phyloP scores from a whole-genome alignment of 2,797 vertebrate genomes.

The Pseudochaenichthys georgianus region DNA sequence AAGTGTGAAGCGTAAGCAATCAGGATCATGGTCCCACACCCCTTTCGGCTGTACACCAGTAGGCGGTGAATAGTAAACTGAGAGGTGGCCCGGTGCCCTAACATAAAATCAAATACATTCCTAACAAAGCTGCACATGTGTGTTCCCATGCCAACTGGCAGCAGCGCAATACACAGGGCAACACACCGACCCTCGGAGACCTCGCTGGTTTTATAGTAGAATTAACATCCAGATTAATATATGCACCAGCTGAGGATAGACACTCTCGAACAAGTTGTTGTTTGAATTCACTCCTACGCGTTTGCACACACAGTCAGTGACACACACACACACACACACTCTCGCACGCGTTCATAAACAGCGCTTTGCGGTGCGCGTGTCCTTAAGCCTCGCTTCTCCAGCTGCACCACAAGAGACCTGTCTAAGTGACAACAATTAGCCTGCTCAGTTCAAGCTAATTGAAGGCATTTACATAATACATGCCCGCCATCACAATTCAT shows the following conservation, averaged over 20 bases:
- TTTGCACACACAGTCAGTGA: not conserved
- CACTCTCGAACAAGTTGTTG: constrained; percentile 25
- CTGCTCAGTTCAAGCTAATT: constrained; percentile 81
- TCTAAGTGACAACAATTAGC: constrained; percentile 83
- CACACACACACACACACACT: constrained; percentile 6
- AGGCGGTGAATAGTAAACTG: constrained; percentile 46
- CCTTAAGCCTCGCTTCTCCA: constrained; percentile 54
- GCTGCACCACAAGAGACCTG: constrained; percentile 71
- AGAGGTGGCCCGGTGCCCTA: constrained; percentile 33
- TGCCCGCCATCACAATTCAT: constrained; percentile 67
- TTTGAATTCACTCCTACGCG: constrained; percentile 34
- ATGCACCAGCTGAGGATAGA: constrained; percentile 35
- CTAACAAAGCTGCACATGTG: constrained; percentile 42
- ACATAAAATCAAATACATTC: constrained; percentile 53
- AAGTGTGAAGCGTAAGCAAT: constrained; percentile 42
- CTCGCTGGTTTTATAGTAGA: constrained; percentile 45
- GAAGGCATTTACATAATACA: constrained; percentile 81
- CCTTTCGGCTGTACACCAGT: constrained; percentile 17
- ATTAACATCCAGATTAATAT: constrained; percentile 50
- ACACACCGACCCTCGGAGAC: constrained; percentile 34
- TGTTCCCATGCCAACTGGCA: constrained; percentile 76
- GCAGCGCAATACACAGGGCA: constrained; percentile 13
- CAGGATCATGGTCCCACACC: constrained; percentile 39
- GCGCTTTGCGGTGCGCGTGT: constrained; percentile 21
- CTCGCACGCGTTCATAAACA: constrained; percentile 3